Percentiles rank a stretch among this genome's conserved stretches.
phyloP scores from a whole-genome alignment of 1,140 invertebrate genomes.

The Scaptomyza hsui region DNA sequence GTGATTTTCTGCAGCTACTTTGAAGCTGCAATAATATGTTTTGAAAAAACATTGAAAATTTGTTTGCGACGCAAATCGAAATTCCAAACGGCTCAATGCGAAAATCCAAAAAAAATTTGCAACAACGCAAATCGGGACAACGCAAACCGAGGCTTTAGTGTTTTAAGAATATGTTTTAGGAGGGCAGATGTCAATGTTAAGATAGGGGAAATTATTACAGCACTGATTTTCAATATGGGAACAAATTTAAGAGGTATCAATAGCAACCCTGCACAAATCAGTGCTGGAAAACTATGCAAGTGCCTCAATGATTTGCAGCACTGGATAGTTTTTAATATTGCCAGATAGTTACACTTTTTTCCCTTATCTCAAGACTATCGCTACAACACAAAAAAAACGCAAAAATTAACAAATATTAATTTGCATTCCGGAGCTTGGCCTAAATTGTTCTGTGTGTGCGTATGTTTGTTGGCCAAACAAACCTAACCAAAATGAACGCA shows the following conservation, averaged over 20 bases:
- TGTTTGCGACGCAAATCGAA: too few relatives aligned
- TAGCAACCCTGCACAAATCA: slow-evolving; percentile 13
- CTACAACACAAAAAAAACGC: slow-evolving; percentile 21
- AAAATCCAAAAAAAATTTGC: too few relatives aligned
- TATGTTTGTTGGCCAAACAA: slow-evolving; percentile 27
- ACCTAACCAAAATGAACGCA: slow-evolving; percentile 44
- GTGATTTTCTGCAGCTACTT: too few relatives aligned
- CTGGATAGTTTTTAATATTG: slow-evolving; percentile 1
- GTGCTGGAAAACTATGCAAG: slow-evolving; percentile 14
- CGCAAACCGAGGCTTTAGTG: too few relatives aligned
- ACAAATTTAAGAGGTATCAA: background rate
- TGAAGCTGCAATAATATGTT: too few relatives aligned
- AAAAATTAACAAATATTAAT: slow-evolving; percentile 33
- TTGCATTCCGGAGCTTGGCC: slow-evolving; percentile 10
- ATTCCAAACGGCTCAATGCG: too few relatives aligned
- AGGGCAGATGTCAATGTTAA: background rate
- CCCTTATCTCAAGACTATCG: slow-evolving; percentile 28
- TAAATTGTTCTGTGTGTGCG: slow-evolving; percentile 15
- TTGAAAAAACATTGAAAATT: too few relatives aligned
- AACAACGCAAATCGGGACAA: too few relatives aligned
- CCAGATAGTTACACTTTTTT: slow-evolving; percentile 29
- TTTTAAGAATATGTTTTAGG: too few relatives aligned
- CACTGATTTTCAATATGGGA: background rate
- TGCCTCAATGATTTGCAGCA: background rate
- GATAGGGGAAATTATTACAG: slow-evolving; percentile 7